Base-by-base conservation (phyloP, 2,888 invertebrate species). In the Helobdella robusta region DNA sequence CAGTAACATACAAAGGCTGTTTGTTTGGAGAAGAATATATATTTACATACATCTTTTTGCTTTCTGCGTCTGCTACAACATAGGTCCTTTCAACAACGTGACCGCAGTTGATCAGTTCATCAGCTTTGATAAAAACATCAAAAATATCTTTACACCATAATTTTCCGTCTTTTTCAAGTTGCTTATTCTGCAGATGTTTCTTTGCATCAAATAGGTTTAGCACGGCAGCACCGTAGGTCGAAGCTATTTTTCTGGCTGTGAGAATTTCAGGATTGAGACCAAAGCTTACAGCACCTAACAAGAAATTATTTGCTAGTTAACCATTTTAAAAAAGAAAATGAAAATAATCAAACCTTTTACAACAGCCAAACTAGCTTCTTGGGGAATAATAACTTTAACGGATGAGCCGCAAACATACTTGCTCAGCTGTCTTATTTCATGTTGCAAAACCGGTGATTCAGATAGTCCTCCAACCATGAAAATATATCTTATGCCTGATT, bases 1-100 rank as follows among this genome's bases (percentile, higher is more conserved):
- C 84, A 0, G 83, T 83, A 65, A 83, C 81, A 72, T 82, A 84
- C 73, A 76, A 72, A 0, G 78, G 79, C 46, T 80, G 74, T 15
- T 78, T 76, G 11, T 76, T 72, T 34, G 82, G 80, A 1, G 81
- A 77, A 67, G 80, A 79, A 74, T 83, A 84, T 61, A 84, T 80
- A 71, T 83, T 81, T 65, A 84, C 80, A 46, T 83, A 78, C 68
- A 81, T 82, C 30, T 77, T 75, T 11, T 75, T 77, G 74, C 83
- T 83, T 6, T 75, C 76, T n/a, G 76, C 70, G 50, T 78, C 79
- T 6, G 83, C 83, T 0, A 84, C 83, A 1, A 58, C 60, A 18
- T 66, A 66, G 35, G 46, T 36, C n/a, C 66, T 52, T 20, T 59
- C 62, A 15, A 66, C 66, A n/a, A 48, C 35, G 25, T 66, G 59